Conservation (phyloP, 2,113 vertebrate genomes). For the Gadus chalcogrammus region DNA sequence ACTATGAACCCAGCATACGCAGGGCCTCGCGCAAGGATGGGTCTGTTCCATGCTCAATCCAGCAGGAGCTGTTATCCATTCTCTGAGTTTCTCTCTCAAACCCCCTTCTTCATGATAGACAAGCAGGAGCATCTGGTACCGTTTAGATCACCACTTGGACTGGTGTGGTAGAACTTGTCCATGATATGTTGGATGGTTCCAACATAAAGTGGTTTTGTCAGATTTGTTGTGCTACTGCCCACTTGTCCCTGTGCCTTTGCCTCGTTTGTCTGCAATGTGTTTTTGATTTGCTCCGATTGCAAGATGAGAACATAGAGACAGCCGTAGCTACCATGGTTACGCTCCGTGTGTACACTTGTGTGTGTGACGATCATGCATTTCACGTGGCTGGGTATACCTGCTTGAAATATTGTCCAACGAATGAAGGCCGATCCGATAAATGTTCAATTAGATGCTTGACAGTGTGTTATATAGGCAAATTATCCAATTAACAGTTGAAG, state of each 20-base stretch:
- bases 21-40: not conserved
- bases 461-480: no score
- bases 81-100: not conserved
- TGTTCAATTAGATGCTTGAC: no score
- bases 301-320: not conserved
- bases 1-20: not conserved
- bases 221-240: constrained; percentile 8
- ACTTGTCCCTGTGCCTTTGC: not conserved
- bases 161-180: not conserved
- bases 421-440: no score
- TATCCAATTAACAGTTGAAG: no score
- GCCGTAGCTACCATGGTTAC: not conserved
- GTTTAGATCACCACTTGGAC: constrained; percentile 7
- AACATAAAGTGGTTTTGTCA: not conserved
- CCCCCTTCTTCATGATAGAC: not conserved
- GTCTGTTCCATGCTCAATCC: not conserved
- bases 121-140: constrained; percentile 21
- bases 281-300: constrained; percentile 8
- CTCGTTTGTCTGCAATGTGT: constrained; percentile 2
- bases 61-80: not conserved
- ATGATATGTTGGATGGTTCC: not conserved
- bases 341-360: not conserved
- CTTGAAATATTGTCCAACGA: not conserved
- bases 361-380: not conserved
- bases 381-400: not conserved